phyloP scores from a whole-genome alignment of 2,113 vertebrate genomes.

The Hippocampus zosterae region DNA sequence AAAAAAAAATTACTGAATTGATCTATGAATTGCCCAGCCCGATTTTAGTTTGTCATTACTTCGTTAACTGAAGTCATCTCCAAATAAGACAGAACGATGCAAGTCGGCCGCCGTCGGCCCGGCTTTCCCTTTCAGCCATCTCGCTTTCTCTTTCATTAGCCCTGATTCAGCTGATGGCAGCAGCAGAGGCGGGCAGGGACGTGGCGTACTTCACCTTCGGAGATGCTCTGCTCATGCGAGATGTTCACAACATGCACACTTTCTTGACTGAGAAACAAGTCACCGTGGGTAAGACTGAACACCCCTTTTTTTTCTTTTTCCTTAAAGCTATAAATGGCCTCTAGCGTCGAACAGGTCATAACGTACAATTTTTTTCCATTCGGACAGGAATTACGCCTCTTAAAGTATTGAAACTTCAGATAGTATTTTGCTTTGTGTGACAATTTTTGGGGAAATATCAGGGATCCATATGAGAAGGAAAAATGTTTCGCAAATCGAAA shows the following conservation, averaged over 20 bases:
- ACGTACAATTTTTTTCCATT: no score
- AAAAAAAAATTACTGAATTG: no score
- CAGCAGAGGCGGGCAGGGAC: constrained; percentile 87
- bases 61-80: background rate
- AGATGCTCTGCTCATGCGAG: constrained; percentile 86
- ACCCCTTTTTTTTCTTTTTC: background rate
- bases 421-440: background rate
- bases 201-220: constrained; percentile 96
- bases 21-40: no score
- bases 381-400: background rate
- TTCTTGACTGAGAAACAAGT: constrained; percentile 82
- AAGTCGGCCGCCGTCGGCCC: background rate
- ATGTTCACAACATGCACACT: constrained; percentile 83
- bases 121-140: background rate
- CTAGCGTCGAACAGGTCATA: background rate
- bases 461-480: background rate
- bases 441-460: background rate
- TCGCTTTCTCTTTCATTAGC: constrained; percentile 67
- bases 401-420: background rate
- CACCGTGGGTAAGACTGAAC: constrained; percentile 80
- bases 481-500: background rate
- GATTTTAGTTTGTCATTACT: constrained; percentile 2
- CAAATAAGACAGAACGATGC: no score
- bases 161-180: constrained; percentile 92
- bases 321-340: background rate